Evolutionary conservation across 2,888 invertebrate genomes (phyloP), one percentile per base, ranked within the genome.

Genomic region (Dynastes tityus): DNA sequence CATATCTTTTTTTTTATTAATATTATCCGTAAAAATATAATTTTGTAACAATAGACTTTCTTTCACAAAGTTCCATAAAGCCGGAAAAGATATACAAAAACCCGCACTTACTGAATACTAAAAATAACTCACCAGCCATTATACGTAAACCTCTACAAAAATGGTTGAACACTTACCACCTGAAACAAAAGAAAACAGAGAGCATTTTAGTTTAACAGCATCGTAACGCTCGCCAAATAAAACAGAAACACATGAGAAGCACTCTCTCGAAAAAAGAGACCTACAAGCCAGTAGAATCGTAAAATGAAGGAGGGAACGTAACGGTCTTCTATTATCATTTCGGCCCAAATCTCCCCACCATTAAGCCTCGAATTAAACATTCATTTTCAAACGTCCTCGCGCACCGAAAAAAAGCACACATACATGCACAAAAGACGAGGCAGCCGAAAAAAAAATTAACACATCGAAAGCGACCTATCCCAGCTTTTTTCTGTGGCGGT

Each of bases 301-400:
- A 71, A 58, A 58, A 37, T 22, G 49, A 16, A 22, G 67, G 22
- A 45, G 67, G 65, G 22, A 16, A 29, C 5, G 22, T 13, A n/a
- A 70, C 51, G 45, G 29, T 58, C 73, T 58, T 58, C 51, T 73
- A 58, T 73, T 73, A 73, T 73, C 73, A 37, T 73, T 45, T 73
- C 16, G 40, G 37, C 32, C 45, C 58, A 58, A 73, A 73, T 73
- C 70, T 70, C 73, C 40, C 73, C 22, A 27, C n/a, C 58, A 45
- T 40, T 73, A 73, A 73, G 58, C 73, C 40, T 16, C 11, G 73
- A 73, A 73, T 73, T 73, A 73, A 73, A 73, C 73, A 73, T 73
- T 73, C 73, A 73, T 73, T 73, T 73, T 73, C 73, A 16, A 73
- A 37, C 22, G 73, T 73, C 58, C 58, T n/a, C 73, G 67, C 45